Evolutionary conservation across 2,888 invertebrate genomes (phyloP).

Genomic region (Pyralis farinalis): DNA sequence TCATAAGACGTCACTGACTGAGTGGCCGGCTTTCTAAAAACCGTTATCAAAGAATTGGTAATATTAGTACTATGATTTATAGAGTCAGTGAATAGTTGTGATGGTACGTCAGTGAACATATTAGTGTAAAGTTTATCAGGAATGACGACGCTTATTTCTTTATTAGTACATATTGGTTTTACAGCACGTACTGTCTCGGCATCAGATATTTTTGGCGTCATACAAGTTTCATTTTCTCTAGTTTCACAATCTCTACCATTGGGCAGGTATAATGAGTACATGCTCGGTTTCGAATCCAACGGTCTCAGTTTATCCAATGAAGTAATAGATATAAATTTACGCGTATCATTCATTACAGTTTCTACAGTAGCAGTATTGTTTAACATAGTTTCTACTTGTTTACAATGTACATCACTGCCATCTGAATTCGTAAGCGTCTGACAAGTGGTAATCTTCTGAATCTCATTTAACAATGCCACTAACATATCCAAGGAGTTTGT

Average conservation of each 20-base stretch:
- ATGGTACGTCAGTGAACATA: slow-evolving; percentile 44
- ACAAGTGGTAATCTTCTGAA: slow-evolving; percentile 59
- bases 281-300: slow-evolving; percentile 40
- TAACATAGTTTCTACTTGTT: slow-evolving; percentile 36
- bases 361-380: slow-evolving; percentile 28
- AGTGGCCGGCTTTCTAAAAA: slow-evolving; percentile 38
- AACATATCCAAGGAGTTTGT: slow-evolving; percentile 62
- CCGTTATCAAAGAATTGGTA: slow-evolving; percentile 33
- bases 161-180: slow-evolving; percentile 35
- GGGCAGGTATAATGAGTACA: slow-evolving; percentile 40
- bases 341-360: slow-evolving; percentile 22
- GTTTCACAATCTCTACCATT: slow-evolving; percentile 20
- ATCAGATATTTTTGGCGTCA: neutral
- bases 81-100: slow-evolving; percentile 30
- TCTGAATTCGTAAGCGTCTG: slow-evolving; percentile 34
- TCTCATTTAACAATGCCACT: slow-evolving; percentile 63
- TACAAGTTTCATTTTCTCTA: neutral
- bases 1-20: slow-evolving; percentile 35
- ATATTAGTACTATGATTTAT: slow-evolving; percentile 34
- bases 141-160: slow-evolving; percentile 45
- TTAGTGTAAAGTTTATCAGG: slow-evolving; percentile 29
- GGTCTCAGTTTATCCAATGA: slow-evolving; percentile 43
- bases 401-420: slow-evolving; percentile 18
- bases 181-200: slow-evolving; percentile 4
- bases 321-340: slow-evolving; percentile 36